These are phyloP conservation scores for Prosopocoilus inquinatus DNA, from an alignment of 2,888 invertebrate species.

Conservation along the genomic window DNA sequence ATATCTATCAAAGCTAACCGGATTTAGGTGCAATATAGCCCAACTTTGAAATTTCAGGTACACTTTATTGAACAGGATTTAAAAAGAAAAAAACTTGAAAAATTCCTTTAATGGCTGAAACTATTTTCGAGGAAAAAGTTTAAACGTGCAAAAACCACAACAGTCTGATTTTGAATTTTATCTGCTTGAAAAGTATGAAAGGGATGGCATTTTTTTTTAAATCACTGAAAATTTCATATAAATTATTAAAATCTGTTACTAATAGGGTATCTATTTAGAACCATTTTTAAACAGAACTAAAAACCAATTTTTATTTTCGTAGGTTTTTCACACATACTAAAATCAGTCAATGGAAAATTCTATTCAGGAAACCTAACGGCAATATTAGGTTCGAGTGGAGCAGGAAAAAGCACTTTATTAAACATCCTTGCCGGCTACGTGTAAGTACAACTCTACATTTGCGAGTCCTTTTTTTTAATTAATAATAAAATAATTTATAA, in stretches of 20 bases:
- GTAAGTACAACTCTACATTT: slow-evolving; percentile 9
- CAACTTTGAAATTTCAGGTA: too few relatives aligned
- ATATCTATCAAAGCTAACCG: too few relatives aligned
- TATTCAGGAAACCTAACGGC: slow-evolving; percentile 14
- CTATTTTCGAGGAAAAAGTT: too few relatives aligned
- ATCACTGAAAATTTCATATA: too few relatives aligned
- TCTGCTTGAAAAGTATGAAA: too few relatives aligned
- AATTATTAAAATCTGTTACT: neutral
- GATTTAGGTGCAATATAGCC: too few relatives aligned
- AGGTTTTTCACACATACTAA: slow-evolving; percentile 58
- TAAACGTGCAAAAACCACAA: too few relatives aligned
- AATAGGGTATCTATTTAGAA: neutral
- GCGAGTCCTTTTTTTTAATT: neutral
- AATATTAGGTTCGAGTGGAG: slow-evolving; percentile 22
- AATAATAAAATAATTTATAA: neutral
- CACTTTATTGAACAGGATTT: too few relatives aligned
- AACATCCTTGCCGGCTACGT: slow-evolving; percentile 19
- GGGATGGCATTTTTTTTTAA: too few relatives aligned
- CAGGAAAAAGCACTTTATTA: slow-evolving; percentile 21
- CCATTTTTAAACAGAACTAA: neutral
- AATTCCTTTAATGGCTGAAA: too few relatives aligned
- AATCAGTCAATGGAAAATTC: slow-evolving; percentile 36
- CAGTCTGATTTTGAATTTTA: too few relatives aligned
- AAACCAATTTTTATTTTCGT: neutral
- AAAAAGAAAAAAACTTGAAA: too few relatives aligned